A percentile compares a stretch with the other conserved stretches of the same genome.
Evolutionary conservation across 2,888 invertebrate species (phyloP).

Genomic region (Spatulosminthurus flaviceps): DNA sequence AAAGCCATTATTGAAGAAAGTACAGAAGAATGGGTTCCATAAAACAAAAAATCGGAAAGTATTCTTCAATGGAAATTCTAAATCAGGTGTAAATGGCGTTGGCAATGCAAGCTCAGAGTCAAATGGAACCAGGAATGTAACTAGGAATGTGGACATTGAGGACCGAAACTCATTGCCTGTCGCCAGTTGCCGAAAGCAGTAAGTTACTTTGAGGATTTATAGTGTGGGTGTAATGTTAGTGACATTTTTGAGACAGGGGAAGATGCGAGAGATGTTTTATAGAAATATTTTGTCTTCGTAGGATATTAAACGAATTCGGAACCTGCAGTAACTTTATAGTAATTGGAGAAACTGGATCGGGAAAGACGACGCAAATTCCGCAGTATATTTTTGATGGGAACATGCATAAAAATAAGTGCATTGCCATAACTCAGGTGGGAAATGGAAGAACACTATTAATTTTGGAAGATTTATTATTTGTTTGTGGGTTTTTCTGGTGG

Average conservation of each 20-base stretch:
- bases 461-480: no score
- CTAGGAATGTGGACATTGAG: neutral
- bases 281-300: no score
- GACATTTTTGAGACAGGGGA: no score
- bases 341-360: slow-evolving; percentile 99
- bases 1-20: neutral
- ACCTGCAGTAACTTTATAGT: slow-evolving; percentile 73
- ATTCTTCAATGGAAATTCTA: neutral
- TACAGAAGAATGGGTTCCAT: neutral
- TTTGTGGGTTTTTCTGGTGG: no score
- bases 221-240: neutral
- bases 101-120: neutral
- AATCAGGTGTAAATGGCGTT: neutral
- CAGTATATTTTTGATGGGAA: slow-evolving; percentile 88
- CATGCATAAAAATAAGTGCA: slow-evolving; percentile 74
- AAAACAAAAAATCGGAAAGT: slow-evolving; percentile 2
- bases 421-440: slow-evolving; percentile 72
- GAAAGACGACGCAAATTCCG: slow-evolving; percentile 99
- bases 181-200: slow-evolving; percentile 25
- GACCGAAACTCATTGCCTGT: slow-evolving; percentile 12
- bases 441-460: neutral
- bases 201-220: slow-evolving; percentile 6
- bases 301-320: slow-evolving; percentile 35
- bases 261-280: no score
- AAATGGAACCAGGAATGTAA: neutral